Conservation (phyloP, 2,113 vertebrate genomes). For the Naja naja region DNA sequence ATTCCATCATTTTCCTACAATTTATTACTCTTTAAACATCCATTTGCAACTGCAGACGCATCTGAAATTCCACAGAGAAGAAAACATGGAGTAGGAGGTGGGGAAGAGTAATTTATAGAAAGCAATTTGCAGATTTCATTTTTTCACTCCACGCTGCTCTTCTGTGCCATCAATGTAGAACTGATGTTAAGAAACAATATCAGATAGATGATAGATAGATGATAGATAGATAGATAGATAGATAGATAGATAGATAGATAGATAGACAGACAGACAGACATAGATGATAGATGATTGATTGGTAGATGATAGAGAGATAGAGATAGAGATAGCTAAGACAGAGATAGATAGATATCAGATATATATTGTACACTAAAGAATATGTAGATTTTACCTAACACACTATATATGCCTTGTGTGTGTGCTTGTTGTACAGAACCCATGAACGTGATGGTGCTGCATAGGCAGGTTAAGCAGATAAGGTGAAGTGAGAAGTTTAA, state of each 20-base stretch:
- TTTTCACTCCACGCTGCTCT: background rate
- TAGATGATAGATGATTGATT: too few relatives aligned
- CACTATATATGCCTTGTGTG: background rate
- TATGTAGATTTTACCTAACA: background rate
- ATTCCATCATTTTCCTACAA: background rate
- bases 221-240: too few relatives aligned
- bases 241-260: too few relatives aligned
- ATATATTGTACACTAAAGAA: background rate
- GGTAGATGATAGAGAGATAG: too few relatives aligned
- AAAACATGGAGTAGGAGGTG: background rate
- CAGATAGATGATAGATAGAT: background rate
- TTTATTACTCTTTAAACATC: background rate
- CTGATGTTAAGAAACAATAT: background rate
- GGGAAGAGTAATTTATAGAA: background rate
- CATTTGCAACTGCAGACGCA: background rate
- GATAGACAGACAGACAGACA: background rate
- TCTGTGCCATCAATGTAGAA: background rate
- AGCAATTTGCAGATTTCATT: background rate
- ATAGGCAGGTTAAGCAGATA: background rate
- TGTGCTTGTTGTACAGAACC: background rate
- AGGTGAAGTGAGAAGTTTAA: background rate
- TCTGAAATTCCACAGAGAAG: background rate
- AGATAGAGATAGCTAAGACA: too few relatives aligned
- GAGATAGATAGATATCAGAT: too few relatives aligned
- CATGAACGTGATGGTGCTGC: background rate